phyloP scores from a whole-genome alignment of 2,888 invertebrate genomes.

The Metalampra italica region DNA sequence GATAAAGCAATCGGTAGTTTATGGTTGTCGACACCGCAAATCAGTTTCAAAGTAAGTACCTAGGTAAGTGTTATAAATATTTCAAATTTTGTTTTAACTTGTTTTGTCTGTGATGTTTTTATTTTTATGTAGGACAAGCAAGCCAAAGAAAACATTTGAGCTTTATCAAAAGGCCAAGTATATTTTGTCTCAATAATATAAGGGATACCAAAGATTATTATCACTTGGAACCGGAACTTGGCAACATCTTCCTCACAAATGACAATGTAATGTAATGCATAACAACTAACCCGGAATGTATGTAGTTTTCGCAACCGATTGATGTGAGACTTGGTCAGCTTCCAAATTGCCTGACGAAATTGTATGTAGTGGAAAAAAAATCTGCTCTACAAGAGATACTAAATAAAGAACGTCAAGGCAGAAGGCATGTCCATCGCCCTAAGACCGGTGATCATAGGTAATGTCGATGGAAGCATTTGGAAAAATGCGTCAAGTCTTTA shows the following conservation, averaged over 20 bases:
- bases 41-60: conserved; percentile 33
- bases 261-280: conserved; percentile 7
- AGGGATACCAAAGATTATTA: too few species aligned
- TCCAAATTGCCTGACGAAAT: conserved; percentile 5
- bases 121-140: conserved; percentile 3
- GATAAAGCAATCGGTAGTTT: conserved; percentile 35
- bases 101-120: conserved; percentile 25
- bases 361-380: background rate
- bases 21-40: conserved; percentile 62
- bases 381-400: background rate
- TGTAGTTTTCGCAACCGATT: conserved; percentile 3
- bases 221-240: background rate
- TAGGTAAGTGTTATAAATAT: conserved; percentile 40
- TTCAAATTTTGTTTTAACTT: conserved; percentile 26
- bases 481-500: too few species aligned
- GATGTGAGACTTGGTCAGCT: conserved; percentile 6
- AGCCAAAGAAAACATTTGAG: too few species aligned
- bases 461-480: too few species aligned
- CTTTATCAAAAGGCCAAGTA: background rate
- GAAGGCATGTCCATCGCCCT: too few species aligned
- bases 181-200: conserved; percentile 10
- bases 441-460: too few species aligned
- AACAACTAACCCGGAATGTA: background rate
- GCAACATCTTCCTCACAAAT: conserved; percentile 1
- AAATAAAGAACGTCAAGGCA: too few species aligned